Percentiles rank a stretch among this genome's conserved stretches.
phyloP scores from a whole-genome alignment of 2,888 invertebrate genomes.

The Orchestes rusci region DNA sequence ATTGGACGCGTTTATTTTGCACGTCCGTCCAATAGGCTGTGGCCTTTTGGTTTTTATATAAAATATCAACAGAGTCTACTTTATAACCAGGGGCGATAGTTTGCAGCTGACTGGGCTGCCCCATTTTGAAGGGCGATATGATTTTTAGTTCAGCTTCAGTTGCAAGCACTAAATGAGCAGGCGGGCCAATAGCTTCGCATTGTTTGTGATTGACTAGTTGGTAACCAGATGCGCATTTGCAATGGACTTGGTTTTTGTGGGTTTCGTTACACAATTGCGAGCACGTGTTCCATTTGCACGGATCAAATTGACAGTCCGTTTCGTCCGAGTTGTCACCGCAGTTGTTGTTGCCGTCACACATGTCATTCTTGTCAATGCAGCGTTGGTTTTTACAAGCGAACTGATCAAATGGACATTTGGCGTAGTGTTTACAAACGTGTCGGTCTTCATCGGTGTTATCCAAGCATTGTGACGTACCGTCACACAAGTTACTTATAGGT shows the following conservation, averaged over 20 bases:
- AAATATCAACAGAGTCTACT: slow-evolving; percentile 49
- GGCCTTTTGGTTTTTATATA: slow-evolving; percentile 36
- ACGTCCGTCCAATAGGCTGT: slow-evolving; percentile 46
- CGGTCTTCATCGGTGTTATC: slow-evolving; percentile 64
- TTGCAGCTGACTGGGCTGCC: slow-evolving; percentile 40
- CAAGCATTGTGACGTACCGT: slow-evolving; percentile 67
- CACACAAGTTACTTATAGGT: slow-evolving; percentile 49
- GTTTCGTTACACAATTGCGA: slow-evolving; percentile 71
- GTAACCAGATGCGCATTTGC: slow-evolving; percentile 60
- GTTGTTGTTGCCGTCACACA: slow-evolving; percentile 52
- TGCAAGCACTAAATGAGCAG: slow-evolving; percentile 59
- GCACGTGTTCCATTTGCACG: slow-evolving; percentile 66
- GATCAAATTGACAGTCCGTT: slow-evolving; percentile 33
- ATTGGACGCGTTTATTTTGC: slow-evolving; percentile 43
- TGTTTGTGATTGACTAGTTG: slow-evolving; percentile 38
- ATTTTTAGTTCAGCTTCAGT: slow-evolving; percentile 53
- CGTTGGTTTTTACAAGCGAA: slow-evolving; percentile 47
- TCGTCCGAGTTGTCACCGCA: slow-evolving; percentile 50
- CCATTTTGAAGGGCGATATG: slow-evolving; percentile 57
- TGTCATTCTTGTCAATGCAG: slow-evolving; percentile 50
- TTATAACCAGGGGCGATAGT: slow-evolving; percentile 44
- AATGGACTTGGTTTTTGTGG: slow-evolving; percentile 45
- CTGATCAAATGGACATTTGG: slow-evolving; percentile 38
- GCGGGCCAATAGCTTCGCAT: slow-evolving; percentile 51
- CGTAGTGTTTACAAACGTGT: slow-evolving; percentile 32